phyloP scores from a whole-genome alignment of 2,797 vertebrate species.

The Hoplostethus mediterraneus region DNA sequence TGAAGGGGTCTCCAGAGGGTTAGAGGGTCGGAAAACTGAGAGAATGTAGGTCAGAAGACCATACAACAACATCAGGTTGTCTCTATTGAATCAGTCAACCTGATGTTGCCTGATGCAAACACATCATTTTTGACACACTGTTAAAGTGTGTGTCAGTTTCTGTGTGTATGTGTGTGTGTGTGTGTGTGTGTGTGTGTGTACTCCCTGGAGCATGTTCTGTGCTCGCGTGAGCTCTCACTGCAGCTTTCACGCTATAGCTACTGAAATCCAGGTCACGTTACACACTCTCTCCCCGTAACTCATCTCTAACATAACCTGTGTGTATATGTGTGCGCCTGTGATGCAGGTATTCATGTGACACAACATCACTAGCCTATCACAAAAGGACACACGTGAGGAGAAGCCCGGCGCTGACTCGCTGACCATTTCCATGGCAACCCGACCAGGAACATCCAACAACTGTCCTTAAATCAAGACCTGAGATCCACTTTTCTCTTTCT shows the following conservation, averaged over 20 bases:
- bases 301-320: constrained; percentile 30
- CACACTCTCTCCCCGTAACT: constrained; percentile 36
- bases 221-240: constrained; percentile 64
- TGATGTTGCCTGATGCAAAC: background rate
- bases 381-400: constrained; percentile 1
- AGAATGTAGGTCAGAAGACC: constrained; percentile 60
- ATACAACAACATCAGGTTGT: constrained; percentile 26
- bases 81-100: background rate
- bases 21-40: constrained; percentile 16
- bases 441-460: constrained; percentile 2
- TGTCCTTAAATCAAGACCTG: background rate
- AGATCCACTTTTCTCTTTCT: background rate
- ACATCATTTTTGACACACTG: constrained; percentile 15
- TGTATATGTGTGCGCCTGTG: background rate
- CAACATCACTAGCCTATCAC: background rate
- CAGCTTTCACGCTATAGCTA: constrained; percentile 55
- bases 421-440: constrained; percentile 29
- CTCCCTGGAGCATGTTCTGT: constrained; percentile 69
- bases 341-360: constrained; percentile 6
- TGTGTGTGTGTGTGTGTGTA: constrained; percentile 19
- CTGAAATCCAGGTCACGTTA: constrained; percentile 78
- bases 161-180: constrained; percentile 11
- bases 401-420: constrained; percentile 8
- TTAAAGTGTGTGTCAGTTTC: constrained; percentile 13
- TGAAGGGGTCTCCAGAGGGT: constrained; percentile 16